Evolutionary conservation across 2,888 invertebrate species (phyloP).

Genomic region (Agrypnus murinus): DNA sequence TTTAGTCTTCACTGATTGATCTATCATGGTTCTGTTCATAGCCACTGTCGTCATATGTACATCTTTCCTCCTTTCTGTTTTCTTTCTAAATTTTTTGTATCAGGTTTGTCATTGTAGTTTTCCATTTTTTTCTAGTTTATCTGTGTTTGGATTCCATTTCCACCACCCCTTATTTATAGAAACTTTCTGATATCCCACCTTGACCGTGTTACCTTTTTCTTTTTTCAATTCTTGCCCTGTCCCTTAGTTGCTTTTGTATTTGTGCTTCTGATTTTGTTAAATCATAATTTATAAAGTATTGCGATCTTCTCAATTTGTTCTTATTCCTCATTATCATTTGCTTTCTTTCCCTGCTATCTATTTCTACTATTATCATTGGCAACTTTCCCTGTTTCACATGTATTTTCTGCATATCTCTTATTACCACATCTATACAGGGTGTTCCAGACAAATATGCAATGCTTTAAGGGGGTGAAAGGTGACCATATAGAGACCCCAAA

Average conservation of each 20-base stretch:
- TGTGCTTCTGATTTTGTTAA: background rate
- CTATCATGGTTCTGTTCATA: background rate
- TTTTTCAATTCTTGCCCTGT: conserved; percentile 5
- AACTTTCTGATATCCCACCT: conserved; percentile 9
- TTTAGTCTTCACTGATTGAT: background rate
- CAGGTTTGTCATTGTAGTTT: background rate
- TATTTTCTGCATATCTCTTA: background rate
- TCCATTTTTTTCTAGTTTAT: conserved; percentile 2
- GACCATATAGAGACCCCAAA: too few species aligned
- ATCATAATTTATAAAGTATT: background rate
- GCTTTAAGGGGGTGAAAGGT: too few species aligned
- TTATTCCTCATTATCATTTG: background rate
- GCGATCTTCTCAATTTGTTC: conserved; percentile 7
- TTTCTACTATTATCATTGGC: conserved; percentile 7
- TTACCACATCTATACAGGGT: background rate
- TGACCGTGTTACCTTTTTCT: conserved; percentile 8
- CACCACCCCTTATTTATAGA: conserved; percentile 9
- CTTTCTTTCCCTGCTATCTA: conserved; percentile 4
- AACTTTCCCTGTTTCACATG: conserved; percentile 1
- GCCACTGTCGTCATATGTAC: conserved; percentile 3
- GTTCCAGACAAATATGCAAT: too few species aligned
- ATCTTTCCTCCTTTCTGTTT: background rate
- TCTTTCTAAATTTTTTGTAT: background rate
- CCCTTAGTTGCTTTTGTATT: conserved; percentile 16
- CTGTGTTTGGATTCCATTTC: conserved; percentile 13